These are phyloP conservation scores for Phaetusa simplex DNA, from an alignment of 2,113 vertebrate species.

Conservation along the genomic window DNA sequence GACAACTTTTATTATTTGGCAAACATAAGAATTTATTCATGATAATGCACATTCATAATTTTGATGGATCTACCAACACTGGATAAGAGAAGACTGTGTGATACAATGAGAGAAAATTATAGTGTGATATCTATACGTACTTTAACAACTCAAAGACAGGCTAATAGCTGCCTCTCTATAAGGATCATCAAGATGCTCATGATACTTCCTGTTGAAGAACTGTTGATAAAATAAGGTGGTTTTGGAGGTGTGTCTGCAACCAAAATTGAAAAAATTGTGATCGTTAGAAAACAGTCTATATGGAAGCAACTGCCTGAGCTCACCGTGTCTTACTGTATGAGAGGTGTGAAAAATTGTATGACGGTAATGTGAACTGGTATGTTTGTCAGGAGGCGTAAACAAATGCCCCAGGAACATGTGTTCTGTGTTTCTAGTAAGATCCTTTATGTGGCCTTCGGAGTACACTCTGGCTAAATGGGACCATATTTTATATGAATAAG, in stretches of 20 bases:
- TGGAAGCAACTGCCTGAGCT: not conserved
- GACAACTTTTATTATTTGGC: not conserved
- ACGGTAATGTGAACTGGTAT: not conserved
- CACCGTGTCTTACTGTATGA: not conserved
- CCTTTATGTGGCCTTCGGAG: not conserved
- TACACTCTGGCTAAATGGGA: not conserved
- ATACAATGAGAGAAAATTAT: not conserved
- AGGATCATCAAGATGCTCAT: not conserved
- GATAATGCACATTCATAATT: not conserved
- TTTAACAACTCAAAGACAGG: not conserved
- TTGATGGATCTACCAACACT: not conserved
- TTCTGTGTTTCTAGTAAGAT: not conserved
- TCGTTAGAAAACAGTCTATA: not conserved
- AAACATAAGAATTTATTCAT: not conserved
- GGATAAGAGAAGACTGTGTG: fast-evolving
- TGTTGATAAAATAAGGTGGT: not conserved
- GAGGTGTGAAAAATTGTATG: not conserved
- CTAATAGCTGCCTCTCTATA: not conserved
- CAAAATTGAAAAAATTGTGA: not conserved
- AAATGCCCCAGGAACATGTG: not conserved
- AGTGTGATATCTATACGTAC: not conserved
- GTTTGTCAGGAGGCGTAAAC: not conserved
- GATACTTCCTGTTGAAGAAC: not conserved
- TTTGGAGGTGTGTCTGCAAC: not conserved
- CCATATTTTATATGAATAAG: not conserved